Evolutionary conservation across 2,797 vertebrate genomes (phyloP), one percentile per base, ranked within the genome.

Genomic region (Pseudochirops cupreus): DNA sequence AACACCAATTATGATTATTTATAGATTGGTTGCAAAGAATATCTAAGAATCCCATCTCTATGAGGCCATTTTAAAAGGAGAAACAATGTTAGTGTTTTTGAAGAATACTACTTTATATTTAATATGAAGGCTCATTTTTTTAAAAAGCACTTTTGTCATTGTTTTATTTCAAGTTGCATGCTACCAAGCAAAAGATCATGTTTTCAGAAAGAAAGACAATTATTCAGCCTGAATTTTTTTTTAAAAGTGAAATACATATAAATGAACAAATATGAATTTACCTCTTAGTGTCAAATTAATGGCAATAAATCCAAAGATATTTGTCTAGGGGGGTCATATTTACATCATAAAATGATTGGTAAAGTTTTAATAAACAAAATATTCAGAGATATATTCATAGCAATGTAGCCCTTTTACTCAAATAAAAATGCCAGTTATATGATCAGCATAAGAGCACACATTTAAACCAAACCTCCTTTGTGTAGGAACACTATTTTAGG

Each of bases 1-100:
- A 26, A 92, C 55, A 96, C 0, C 9, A 97, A 29, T 97, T 97
- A 96, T 54, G 0, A 89, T 62, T 96, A 93, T 94, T 97, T 97
- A 98, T 93, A 96, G 50, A 93, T 93, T 96, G 96, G 24, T 0
- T 95, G 5, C 1, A 97, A 94, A 67, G 54, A 52, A 96, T 82
- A 21, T 82, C 74, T 82, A 26, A 82, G 74, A 82, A 82, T 94
- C 28, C 24, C 12, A 94, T 58, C 3, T 92, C 5, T 94, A 52
- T 94, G 3, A 46, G 7, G 39, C 18, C 24, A 90, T 16, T 93
- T 82, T 13, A 11, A 94, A 94, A 93, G 96, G 6, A 0, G 58
- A 95, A 55, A 82, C n/a, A 91, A 92, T 93, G 52, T 18, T 92
- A 95, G 87, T 55, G 28, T 62, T 87, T 94, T 96, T 89, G 92